Conservation (phyloP, 2,113 vertebrate species). For the Thalassarche chlororhynchos region DNA sequence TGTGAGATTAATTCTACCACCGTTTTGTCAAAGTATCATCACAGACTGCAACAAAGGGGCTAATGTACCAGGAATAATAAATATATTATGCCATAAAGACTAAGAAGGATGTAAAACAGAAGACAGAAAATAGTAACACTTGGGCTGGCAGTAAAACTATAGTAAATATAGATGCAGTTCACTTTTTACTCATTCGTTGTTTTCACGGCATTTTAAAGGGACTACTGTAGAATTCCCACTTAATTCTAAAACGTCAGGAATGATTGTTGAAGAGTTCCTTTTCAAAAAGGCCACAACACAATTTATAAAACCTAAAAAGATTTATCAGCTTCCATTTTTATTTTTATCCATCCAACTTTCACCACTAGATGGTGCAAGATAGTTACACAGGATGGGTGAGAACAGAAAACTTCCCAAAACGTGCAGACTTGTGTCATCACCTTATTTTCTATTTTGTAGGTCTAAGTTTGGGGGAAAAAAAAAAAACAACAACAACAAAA, state of each 20-base stretch:
- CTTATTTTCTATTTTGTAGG: neutral
- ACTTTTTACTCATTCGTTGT: neutral
- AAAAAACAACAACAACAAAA: neutral
- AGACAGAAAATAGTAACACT: neutral
- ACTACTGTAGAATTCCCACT: neutral
- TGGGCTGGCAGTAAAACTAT: neutral
- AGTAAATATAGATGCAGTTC: neutral
- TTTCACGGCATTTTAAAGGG: neutral
- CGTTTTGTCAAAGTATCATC: neutral
- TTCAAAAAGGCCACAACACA: neutral
- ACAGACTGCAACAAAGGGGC: neutral
- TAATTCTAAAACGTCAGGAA: neutral
- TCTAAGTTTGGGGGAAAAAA: neutral
- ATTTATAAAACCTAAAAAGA: neutral
- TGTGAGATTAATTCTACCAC: neutral
- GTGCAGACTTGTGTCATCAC: neutral
- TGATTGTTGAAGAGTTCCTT: neutral
- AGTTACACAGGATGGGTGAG: fast-evolving
- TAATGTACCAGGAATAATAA: neutral
- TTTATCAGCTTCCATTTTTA: neutral
- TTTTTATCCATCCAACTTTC: neutral
- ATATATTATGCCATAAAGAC: neutral
- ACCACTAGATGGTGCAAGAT: constrained; percentile 56
- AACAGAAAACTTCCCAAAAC: neutral
- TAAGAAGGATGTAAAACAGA: neutral